phyloP scores from a whole-genome alignment of 2,113 vertebrate species.

The Cryptotis parvus region DNA sequence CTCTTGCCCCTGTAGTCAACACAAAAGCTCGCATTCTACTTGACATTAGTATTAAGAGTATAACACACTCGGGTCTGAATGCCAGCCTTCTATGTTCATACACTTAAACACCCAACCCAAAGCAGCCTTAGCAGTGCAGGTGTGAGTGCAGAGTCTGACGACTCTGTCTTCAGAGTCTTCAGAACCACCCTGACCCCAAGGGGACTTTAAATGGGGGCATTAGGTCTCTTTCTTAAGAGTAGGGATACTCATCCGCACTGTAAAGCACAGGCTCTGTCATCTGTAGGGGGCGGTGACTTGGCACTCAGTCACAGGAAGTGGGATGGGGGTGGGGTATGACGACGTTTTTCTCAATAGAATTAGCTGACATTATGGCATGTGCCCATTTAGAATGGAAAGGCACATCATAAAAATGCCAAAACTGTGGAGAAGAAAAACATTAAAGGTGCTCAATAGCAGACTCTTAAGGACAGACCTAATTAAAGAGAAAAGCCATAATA shows the following conservation, averaged over 20 bases:
- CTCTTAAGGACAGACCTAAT: constrained; percentile 77
- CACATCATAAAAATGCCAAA: constrained; percentile 79
- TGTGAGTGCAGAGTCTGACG: no score
- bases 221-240: constrained; percentile 41
- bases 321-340: neutral
- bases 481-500: constrained; percentile 79
- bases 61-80: neutral
- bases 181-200: neutral
- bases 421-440: constrained; percentile 59
- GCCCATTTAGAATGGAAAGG: constrained; percentile 73
- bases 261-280: neutral
- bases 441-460: constrained; percentile 61
- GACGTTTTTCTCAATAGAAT: constrained; percentile 62
- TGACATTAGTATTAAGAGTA: neutral
- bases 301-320: constrained; percentile 73
- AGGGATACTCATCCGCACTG: constrained; percentile 58
- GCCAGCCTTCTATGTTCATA: neutral
- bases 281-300: constrained; percentile 24
- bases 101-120: neutral
- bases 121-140: neutral
- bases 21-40: neutral
- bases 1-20: neutral
- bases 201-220: neutral
- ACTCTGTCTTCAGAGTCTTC: no score
- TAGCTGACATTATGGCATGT: constrained; percentile 65